Evolutionary conservation across 2,113 vertebrate species (phyloP), one percentile per base, ranked within the genome.

Genomic region (Erythrocebus patas): DNA sequence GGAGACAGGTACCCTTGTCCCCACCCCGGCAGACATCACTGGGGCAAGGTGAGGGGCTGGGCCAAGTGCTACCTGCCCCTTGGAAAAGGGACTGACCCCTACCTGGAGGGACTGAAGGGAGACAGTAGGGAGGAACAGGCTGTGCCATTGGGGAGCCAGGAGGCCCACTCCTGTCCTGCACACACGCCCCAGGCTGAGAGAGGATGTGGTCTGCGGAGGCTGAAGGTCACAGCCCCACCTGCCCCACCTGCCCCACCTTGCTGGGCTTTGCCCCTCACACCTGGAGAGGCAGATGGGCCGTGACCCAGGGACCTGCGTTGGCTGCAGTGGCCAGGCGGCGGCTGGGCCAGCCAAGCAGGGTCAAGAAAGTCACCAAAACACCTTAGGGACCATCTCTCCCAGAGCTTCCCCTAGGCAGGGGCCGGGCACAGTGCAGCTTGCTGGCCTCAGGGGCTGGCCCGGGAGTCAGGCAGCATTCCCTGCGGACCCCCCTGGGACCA

Each of bases 321-420:
- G 86, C 70, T 1, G 10, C 32, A 5, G 68, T 13, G 38, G 52
- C 17, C 0, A 0, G 45, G 2, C 50, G 27, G 23, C 38, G 40
- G 10, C 10, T 3, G 25, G n/a, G 35, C 20, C 9, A 35, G 23
- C 11, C 11, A 43, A 40, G 72, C 23, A 32, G 48, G 81, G 20
- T 45, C 35, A 18, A 59, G 72, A 48, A 40, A 22, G 23, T 64
- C 40, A 89, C 86, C 48, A 48, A 78, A 50, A 40, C 55, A 12
- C 5, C 3, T 57, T 4, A 17, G 40, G 76, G 61, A 89, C 96
- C 73, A 5, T 23, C 81, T 25, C 4, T 79, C 66, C 91, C 55
- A 70, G 91, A 96, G 0, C 78, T 87, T 96, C 97, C 96, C 96
- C 96, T 16, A 40, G 95, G 91, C 96, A 97, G 97, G 78, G 80